Evolutionary conservation across 2,797 vertebrate genomes (phyloP), one percentile per base, ranked within the genome.

Genomic region (Sandelia bainsii): DNA sequence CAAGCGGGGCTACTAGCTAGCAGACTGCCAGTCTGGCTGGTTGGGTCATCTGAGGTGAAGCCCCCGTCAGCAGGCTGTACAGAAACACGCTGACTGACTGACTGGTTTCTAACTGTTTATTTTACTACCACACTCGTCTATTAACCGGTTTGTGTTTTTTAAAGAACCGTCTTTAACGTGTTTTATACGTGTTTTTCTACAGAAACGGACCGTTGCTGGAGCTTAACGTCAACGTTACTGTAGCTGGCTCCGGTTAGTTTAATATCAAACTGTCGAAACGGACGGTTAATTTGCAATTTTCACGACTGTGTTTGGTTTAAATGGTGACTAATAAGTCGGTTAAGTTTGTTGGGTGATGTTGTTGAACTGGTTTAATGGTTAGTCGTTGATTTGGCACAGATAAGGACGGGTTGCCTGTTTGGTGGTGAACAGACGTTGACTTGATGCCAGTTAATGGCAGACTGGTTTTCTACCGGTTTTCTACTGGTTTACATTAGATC

Each of bases 21-120:
- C 89, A 87, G 85, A 80, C 89, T 83, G 85, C 54, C 86, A 34
- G 89, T 81, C 82, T 81, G 85, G 69, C 84, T 75, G 83, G 1
- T 3, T 17, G 88, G 90, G 89, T 92, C 89, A 92, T 85, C 85
- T 86, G 87, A 92, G 91, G 91, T 93, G 87, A 91, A 69, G 81
- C 82, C 71, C 56, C 85, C 74, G 79, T 66, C 79, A 75, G 84
- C 80, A 65, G 67, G 67, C 59, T 62, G 42, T 3, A 17, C 9
- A 0, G 57, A 58, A 64, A 68, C 81, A 37, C 25, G 13, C 53
- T 27, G 29, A n/a, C 1, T 1, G 37, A 1, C 63, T 20, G 69
- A 5, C 44, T 6, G 40, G 6, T 8, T 40, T 14, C 39, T 13
- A 2, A 10, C 37, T 37, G 34, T 12, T 9, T 37, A 9, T 37